phyloP scores from a whole-genome alignment of 2,797 vertebrate species.

The Galaxias olidus region DNA sequence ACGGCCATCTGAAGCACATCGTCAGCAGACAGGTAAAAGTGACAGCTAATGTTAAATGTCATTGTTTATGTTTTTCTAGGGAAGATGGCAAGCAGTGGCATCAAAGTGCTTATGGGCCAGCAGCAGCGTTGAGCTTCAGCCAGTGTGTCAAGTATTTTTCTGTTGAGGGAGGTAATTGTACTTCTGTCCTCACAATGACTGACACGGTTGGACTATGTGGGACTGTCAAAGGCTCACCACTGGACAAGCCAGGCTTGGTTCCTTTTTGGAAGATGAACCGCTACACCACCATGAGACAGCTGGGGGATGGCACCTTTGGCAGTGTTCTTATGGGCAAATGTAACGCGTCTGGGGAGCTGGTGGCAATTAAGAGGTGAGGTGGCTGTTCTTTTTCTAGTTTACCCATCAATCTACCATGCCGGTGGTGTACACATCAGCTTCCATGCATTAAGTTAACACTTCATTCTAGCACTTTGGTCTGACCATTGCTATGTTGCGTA shows the following conservation, averaged over 20 bases:
- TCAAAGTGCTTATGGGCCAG: constrained; percentile 2
- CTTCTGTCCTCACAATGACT: neutral
- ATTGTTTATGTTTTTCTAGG: constrained; percentile 12
- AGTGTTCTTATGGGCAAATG: constrained; percentile 86
- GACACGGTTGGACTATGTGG: constrained; percentile 23
- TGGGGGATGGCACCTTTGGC: constrained; percentile 86
- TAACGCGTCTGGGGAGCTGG: constrained; percentile 85
- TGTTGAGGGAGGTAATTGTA: neutral
- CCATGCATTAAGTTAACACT: no score
- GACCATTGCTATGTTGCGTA: no score
- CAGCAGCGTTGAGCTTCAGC: constrained; percentile 8
- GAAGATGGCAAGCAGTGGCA: constrained; percentile 10
- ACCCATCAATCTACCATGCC: neutral
- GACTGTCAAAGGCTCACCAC: constrained; percentile 16
- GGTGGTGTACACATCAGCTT: no score
- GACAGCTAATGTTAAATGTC: neutral
- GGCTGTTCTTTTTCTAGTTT: neutral
- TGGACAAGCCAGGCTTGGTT: constrained; percentile 26
- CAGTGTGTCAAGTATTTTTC: neutral
- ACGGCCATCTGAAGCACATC: neutral
- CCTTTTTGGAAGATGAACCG: constrained; percentile 72
- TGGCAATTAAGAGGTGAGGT: constrained; percentile 85
- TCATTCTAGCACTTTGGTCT: no score
- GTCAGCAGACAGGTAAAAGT: constrained; percentile 19
- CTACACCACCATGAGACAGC: constrained; percentile 81